Evolutionary conservation across 2,113 vertebrate genomes (phyloP), one percentile per base, ranked within the genome.

Genomic region (Garra rufa): DNA sequence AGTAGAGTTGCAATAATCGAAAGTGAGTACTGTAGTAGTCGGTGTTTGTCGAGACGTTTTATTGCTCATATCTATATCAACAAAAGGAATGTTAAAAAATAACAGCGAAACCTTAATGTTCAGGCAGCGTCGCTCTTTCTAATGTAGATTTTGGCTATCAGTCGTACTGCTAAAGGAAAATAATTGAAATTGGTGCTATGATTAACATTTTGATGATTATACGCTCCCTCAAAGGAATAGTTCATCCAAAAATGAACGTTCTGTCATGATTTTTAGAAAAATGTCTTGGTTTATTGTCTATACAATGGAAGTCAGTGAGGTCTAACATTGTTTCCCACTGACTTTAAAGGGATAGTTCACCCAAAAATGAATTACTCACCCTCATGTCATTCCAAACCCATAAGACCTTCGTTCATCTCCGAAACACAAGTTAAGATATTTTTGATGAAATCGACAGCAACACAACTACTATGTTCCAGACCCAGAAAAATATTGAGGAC

Each of bases 1-100:
- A 86, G 89, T 92, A 93, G 90, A 92, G 87, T 89, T 90, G 91
- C 93, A 94, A 92, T 92, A 92, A 93, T 91, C 88, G 81, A 89
- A 89, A 90, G 85, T 91, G 70, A 93, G 91, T 92, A 89, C 87
- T 85, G 88, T 93, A 88, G 88, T 91, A 67, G 84, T 85, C 57
- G 13, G 82, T 92, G 88, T 91, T 83, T 92, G 86, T 93, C 85
- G 85, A 87, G 88, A 89, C 82, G 87, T 85, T 86, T 55, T 81
- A 81, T 81, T 50, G 65, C 48, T 81, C 44, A 15, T 52, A 81
- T 81, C 63, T 81, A 70, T 89, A 83, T 88, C 85, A 84, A 79
- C 88, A 9, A 79, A 77, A 83, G 43, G 71, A 81, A 89, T 84
- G 73, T 88, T 67, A 83, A 55, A 86, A 79, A 89, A 65, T 81